phyloP scores from a whole-genome alignment of 2,113 vertebrate species.

The Phalacrocorax brasilianus region DNA sequence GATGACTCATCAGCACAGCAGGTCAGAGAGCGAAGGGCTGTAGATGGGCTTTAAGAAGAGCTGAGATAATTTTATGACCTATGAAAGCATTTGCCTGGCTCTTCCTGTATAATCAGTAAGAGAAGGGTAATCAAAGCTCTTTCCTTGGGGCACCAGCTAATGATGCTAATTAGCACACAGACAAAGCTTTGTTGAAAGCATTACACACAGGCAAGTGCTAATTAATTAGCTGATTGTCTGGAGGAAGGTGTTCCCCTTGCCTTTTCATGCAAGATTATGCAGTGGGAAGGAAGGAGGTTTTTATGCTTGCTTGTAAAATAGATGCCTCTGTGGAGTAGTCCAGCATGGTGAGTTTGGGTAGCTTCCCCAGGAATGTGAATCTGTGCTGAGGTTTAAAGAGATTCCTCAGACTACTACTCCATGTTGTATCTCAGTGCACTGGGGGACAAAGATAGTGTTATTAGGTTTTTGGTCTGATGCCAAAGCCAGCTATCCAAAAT shows the following conservation, averaged over 20 bases:
- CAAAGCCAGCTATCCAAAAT: background rate
- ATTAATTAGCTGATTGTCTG: slow-evolving; percentile 59
- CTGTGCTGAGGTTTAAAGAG: background rate
- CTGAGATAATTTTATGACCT: slow-evolving; percentile 22
- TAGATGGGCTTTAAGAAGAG: slow-evolving; percentile 3
- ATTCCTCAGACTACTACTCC: background rate
- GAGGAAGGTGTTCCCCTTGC: background rate
- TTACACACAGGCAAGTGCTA: slow-evolving; percentile 3
- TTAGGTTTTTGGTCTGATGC: background rate
- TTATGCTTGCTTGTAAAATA: background rate
- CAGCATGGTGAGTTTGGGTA: background rate
- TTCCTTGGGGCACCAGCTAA: slow-evolving; percentile 45
- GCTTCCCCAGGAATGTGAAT: background rate
- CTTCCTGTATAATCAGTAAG: slow-evolving; percentile 31
- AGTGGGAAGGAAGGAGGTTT: background rate
- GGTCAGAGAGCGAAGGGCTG: slow-evolving; percentile 11
- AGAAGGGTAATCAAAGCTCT: slow-evolving; percentile 11
- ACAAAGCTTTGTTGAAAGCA: slow-evolving; percentile 40
- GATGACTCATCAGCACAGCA: slow-evolving; percentile 33
- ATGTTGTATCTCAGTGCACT: background rate
- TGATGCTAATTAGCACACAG: slow-evolving; percentile 46
- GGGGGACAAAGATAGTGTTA: background rate
- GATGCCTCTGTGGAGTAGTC: background rate
- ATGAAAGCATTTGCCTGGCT: background rate
- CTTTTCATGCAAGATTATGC: background rate